A percentile compares a stretch with the other conserved stretches of the same genome.
Evolutionary conservation across 2,113 vertebrate species (phyloP).

Genomic region (Syngnathus typhle): DNA sequence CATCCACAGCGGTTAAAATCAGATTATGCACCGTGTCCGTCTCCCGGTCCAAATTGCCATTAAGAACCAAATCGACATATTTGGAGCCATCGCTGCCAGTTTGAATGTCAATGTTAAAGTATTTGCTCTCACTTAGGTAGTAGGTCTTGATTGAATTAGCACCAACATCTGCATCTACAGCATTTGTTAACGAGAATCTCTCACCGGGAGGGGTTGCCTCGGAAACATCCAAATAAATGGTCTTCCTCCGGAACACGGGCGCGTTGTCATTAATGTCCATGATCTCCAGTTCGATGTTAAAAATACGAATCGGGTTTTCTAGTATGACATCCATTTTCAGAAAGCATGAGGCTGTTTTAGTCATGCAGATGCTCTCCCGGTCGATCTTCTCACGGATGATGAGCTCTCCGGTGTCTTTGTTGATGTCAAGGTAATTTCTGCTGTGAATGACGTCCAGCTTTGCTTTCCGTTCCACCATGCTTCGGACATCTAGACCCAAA

Average conservation of each 20-base stretch:
- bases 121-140: slow-evolving; percentile 66
- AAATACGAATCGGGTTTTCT: slow-evolving; percentile 69
- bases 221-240: slow-evolving; percentile 76
- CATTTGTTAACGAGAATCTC: slow-evolving; percentile 75
- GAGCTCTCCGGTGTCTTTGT: slow-evolving; percentile 72
- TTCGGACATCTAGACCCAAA: slow-evolving; percentile 66
- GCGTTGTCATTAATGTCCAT: slow-evolving; percentile 77
- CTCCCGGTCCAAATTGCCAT: slow-evolving; percentile 65
- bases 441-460: slow-evolving; percentile 70
- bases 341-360: slow-evolving; percentile 69
- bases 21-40: slow-evolving; percentile 57
- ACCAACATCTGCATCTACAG: slow-evolving; percentile 74
- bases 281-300: slow-evolving; percentile 71
- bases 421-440: slow-evolving; percentile 72
- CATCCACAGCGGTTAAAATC: slow-evolving; percentile 71
- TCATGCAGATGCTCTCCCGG: slow-evolving; percentile 70
- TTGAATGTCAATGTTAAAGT: slow-evolving; percentile 71
- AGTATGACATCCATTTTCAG: slow-evolving; percentile 74
- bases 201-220: slow-evolving; percentile 71
- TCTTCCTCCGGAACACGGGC: slow-evolving; percentile 70
- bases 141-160: slow-evolving; percentile 74
- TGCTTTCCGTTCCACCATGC: slow-evolving; percentile 61
- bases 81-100: slow-evolving; percentile 72
- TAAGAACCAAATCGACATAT: slow-evolving; percentile 71
- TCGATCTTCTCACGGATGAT: slow-evolving; percentile 72